A percentile compares a stretch with the other conserved stretches of the same genome.
These are phyloP conservation scores for Chromobotia macracanthus DNA, from an alignment of 2,797 vertebrate species.

Conservation along the genomic window DNA sequence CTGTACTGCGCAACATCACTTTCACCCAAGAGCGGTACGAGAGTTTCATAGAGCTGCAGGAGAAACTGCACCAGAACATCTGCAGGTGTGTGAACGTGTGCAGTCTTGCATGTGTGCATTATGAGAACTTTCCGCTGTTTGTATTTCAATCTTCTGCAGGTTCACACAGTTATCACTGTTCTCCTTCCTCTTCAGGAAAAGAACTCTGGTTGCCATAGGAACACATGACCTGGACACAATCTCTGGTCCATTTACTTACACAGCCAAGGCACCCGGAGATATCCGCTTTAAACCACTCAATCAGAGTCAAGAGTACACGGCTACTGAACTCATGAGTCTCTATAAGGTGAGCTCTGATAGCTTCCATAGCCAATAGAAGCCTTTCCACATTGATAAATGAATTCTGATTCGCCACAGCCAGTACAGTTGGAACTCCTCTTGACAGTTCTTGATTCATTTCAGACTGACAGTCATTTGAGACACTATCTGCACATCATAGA, in stretches of 20 bases:
- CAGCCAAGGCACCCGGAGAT: conserved; percentile 87
- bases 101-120: too few relatives aligned
- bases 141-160: not conserved
- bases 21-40: conserved; percentile 91
- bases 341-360: conserved; percentile 84
- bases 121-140: not conserved
- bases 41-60: conserved; percentile 97
- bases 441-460: conserved; percentile 22
- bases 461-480: conserved; percentile 92
- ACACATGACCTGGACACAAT: conserved; percentile 94
- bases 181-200: conserved; percentile 78
- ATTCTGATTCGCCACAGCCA: too few relatives aligned
- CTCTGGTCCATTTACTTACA: conserved; percentile 92
- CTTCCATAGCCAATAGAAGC: too few relatives aligned
- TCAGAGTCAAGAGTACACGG: conserved; percentile 88
- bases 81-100: conserved; percentile 84
- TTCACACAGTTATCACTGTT: not conserved
- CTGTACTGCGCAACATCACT: conserved; percentile 88
- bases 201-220: conserved; percentile 93
- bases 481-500: conserved; percentile 95
- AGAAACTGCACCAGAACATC: conserved; percentile 97
- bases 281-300: conserved; percentile 93
- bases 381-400: too few relatives aligned
- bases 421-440: too few relatives aligned
- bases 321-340: conserved; percentile 88